Conservation (phyloP, 2,113 vertebrate genomes). For the Triplophysa dalaica region DNA sequence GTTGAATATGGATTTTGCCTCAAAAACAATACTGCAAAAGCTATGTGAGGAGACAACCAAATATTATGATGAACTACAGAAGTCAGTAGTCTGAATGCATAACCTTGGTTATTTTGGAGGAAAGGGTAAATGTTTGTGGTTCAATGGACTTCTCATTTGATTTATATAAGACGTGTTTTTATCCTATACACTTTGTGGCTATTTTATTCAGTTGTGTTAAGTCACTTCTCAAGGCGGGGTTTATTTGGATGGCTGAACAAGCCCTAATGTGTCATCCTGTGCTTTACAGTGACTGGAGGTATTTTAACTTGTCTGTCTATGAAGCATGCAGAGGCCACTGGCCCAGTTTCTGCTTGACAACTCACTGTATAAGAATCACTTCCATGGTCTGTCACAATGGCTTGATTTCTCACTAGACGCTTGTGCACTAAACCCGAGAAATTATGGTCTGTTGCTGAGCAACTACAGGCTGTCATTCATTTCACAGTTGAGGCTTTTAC, state of each 20-base stretch:
- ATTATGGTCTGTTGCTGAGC: slow-evolving; percentile 53
- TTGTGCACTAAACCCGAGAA: slow-evolving; percentile 36
- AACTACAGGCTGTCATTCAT: slow-evolving; percentile 44
- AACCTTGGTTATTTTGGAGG: not conserved
- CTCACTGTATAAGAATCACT: slow-evolving; percentile 43
- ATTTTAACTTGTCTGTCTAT: slow-evolving; percentile 33
- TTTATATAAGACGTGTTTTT: not conserved
- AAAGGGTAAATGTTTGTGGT: too few species aligned
- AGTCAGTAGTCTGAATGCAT: too few species aligned
- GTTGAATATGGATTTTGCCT: not conserved
- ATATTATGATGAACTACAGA: too few species aligned
- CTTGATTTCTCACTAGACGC: slow-evolving; percentile 38
- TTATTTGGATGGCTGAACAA: slow-evolving; percentile 41
- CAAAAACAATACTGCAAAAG: too few species aligned
- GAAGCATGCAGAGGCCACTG: slow-evolving; percentile 29
- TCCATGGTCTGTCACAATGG: slow-evolving; percentile 42
- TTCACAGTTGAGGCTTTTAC: not conserved
- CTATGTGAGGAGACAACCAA: too few species aligned
- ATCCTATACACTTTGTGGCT: slow-evolving; percentile 15
- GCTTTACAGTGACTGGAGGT: slow-evolving; percentile 31
- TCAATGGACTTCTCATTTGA: not conserved
- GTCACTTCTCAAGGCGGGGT: slow-evolving; percentile 16
- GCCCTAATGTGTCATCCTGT: slow-evolving; percentile 41
- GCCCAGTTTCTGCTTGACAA: slow-evolving; percentile 47
- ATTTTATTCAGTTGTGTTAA: slow-evolving; percentile 47